These are phyloP conservation scores for Diarsia brunnea DNA, from an alignment of 2,888 invertebrate species.

Conservation along the genomic window DNA sequence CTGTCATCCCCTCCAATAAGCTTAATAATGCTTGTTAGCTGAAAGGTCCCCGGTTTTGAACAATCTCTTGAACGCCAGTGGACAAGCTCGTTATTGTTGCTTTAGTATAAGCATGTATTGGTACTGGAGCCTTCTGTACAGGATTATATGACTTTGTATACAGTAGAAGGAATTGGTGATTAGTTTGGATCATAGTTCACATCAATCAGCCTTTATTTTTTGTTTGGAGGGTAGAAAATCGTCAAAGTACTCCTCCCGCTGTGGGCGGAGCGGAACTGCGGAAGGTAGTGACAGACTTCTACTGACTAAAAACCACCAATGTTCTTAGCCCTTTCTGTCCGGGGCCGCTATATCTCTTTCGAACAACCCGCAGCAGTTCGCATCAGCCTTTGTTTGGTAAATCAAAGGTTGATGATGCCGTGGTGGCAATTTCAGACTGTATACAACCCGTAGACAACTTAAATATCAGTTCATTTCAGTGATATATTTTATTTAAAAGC, in stretches of 20 bases:
- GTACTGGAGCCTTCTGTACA: background rate
- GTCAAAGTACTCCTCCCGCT: no score
- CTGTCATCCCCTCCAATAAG: conserved; percentile 24
- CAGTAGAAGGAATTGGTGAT: background rate
- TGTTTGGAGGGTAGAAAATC: no score
- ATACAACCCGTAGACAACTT: background rate
- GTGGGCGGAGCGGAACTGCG: no score
- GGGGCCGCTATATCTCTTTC: no score
- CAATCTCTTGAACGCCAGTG: conserved; percentile 33
- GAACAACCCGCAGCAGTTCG: no score
- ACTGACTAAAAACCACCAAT: no score
- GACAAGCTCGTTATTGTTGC: conserved; percentile 17
- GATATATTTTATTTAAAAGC: background rate
- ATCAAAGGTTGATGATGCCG: background rate
- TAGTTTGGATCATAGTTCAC: background rate
- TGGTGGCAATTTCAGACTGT: background rate
- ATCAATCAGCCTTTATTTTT: background rate
- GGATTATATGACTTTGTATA: background rate
- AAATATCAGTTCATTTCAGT: no score
- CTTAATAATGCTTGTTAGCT: conserved; percentile 45
- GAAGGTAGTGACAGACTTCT: no score
- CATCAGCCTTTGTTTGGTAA: background rate
- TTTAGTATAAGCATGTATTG: conserved; percentile 3
- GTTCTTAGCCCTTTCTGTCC: no score
- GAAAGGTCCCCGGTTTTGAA: conserved; percentile 20